phyloP scores from a whole-genome alignment of 2,888 invertebrate species.

The Oxyteleia sp. region DNA sequence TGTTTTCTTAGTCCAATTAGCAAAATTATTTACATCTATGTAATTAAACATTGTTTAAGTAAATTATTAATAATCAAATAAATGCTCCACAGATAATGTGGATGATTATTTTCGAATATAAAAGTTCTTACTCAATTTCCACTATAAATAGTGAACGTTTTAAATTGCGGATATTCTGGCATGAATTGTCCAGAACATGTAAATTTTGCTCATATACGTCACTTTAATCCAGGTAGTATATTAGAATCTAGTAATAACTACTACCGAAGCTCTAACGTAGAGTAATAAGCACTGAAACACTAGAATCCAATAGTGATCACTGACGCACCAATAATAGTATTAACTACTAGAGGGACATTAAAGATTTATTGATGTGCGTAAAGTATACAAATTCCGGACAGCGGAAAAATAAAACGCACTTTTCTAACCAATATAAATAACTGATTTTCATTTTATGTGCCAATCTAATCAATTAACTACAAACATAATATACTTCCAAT shows the following conservation, averaged over 20 bases:
- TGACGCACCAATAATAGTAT: slow-evolving; percentile 66
- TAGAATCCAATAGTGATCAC: slow-evolving; percentile 71
- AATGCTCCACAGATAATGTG: too few species aligned
- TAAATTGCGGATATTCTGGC: slow-evolving; percentile 54
- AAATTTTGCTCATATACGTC: slow-evolving; percentile 70
- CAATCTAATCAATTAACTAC: too few species aligned
- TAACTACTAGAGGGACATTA: slow-evolving; percentile 54
- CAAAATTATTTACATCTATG: too few species aligned
- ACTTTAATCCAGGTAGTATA: slow-evolving; percentile 67
- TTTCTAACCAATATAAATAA: too few species aligned
- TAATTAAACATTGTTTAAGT: too few species aligned
- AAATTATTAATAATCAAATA: too few species aligned
- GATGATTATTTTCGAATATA: background rate
- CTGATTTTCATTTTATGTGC: too few species aligned
- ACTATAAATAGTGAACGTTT: slow-evolving; percentile 34
- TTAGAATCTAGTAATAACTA: slow-evolving; percentile 72
- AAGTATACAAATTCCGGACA: slow-evolving; percentile 17
- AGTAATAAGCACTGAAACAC: slow-evolving; percentile 72
- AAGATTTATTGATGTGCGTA: slow-evolving; percentile 39
- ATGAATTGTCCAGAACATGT: slow-evolving; percentile 59
- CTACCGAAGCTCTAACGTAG: slow-evolving; percentile 69
- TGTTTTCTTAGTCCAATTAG: too few species aligned
- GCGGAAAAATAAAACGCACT: too few species aligned
- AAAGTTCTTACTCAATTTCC: slow-evolving; percentile 1
- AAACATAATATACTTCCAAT: too few species aligned